Conservation (phyloP, 2,888 invertebrate genomes). For the Caenorhabditis sinica region DNA sequence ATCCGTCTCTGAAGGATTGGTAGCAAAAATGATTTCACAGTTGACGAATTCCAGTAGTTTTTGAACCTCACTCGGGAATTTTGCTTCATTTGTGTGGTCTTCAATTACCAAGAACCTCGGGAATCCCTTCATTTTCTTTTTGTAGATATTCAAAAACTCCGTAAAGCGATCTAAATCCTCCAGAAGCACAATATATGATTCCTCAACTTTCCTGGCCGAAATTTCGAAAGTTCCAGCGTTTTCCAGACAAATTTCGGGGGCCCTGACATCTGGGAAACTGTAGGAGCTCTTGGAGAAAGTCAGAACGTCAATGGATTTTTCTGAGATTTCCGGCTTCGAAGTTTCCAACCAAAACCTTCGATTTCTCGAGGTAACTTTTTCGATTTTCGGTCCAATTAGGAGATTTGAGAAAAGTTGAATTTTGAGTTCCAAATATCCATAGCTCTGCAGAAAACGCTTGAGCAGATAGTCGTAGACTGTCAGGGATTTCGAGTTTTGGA, state of each 20-base stretch:
- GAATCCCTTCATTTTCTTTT: not conserved
- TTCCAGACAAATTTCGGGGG: not conserved
- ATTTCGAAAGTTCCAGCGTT: not conserved
- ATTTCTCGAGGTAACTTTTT: not conserved
- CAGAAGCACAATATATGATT: not conserved
- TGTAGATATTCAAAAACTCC: conserved; percentile 18
- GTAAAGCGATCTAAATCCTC: not conserved
- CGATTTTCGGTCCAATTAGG: conserved; percentile 24
- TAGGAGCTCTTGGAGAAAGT: not conserved
- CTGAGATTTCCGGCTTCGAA: not conserved
- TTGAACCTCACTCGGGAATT: not conserved
- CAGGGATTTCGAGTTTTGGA: not conserved
- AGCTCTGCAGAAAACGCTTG: conserved; percentile 28
- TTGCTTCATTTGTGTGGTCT: not conserved
- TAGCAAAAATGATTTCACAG: not conserved
- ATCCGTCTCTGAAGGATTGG: not conserved
- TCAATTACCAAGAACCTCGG: conserved; percentile 10
- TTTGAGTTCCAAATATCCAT: conserved; percentile 25
- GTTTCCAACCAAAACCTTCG: conserved; percentile 21
- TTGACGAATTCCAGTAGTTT: conserved; percentile 6
- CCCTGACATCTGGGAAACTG: not conserved
- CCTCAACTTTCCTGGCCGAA: not conserved
- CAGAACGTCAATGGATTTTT: conserved; percentile 12
- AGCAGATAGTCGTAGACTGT: conserved; percentile 48
- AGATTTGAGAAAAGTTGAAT: conserved; percentile 1